These are phyloP conservation scores for Palythoa caribaeorum DNA, from an alignment of 92 coral and sea anemone species.

Conservation along the genomic window DNA sequence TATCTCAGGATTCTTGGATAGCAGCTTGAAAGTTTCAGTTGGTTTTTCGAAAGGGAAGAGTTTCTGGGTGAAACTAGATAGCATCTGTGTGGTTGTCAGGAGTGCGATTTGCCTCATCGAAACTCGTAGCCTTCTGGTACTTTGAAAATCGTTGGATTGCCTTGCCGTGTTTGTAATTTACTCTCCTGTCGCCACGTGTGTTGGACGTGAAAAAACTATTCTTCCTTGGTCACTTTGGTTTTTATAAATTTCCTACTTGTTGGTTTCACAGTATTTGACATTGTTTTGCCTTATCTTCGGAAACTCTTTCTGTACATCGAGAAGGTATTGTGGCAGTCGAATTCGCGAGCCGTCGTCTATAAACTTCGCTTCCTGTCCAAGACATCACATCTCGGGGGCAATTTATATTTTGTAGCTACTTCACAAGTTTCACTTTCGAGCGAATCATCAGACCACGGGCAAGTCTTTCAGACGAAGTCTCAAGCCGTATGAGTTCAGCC, in stretches of 20 bases:
- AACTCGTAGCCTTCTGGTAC: constrained; percentile 45
- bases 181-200: constrained; percentile 53
- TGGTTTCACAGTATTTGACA: constrained; percentile 25
- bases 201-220: constrained; percentile 45
- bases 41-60: constrained; percentile 8
- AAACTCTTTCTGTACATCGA: constrained; percentile 39
- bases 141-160: constrained; percentile 35
- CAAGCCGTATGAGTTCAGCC: constrained; percentile 60
- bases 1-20: constrained; percentile 24
- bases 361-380: constrained; percentile 50
- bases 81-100: constrained; percentile 54
- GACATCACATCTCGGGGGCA: constrained; percentile 42
- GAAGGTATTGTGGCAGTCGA: constrained; percentile 25
- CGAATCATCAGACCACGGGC: constrained; percentile 40
- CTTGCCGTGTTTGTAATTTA: constrained; percentile 47
- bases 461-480: constrained; percentile 46
- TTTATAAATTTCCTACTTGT: constrained; percentile 10
- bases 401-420: constrained; percentile 34
- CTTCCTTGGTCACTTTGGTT: constrained; percentile 2
- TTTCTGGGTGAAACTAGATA: constrained; percentile 22
- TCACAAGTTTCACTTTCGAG: constrained; percentile 48
- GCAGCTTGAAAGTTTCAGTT: constrained; percentile 21
- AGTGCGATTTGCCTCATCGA: constrained; percentile 42
- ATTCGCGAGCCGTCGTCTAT: constrained; percentile 43
- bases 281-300: constrained; percentile 17